Conservation (phyloP, 2,888 invertebrate genomes). For the Dicranocentrus wangi region DNA sequence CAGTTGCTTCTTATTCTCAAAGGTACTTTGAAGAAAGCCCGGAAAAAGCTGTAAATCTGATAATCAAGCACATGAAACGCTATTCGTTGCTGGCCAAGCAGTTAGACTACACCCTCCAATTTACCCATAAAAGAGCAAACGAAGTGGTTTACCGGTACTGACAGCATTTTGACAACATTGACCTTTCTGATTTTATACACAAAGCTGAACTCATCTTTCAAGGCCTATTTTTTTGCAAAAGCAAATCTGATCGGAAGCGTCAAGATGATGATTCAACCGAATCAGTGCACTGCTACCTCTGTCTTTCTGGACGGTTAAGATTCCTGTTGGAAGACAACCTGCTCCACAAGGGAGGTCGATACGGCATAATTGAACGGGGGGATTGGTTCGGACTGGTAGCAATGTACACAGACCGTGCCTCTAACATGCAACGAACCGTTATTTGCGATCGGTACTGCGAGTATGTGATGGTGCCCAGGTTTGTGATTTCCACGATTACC, state of each 20-base stretch:
- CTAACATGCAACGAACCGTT: constrained; percentile 19
- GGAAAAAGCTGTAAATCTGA: not conserved
- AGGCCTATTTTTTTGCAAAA: too few relatives aligned
- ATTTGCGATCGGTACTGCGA: constrained; percentile 49
- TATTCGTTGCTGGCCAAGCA: constrained; percentile 24
- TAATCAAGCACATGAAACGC: not conserved
- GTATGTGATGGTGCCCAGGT: constrained; percentile 26
- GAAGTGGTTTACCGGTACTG: constrained; percentile 44
- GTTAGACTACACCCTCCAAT: constrained; percentile 21
- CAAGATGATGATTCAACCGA: not conserved
- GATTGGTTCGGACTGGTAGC: constrained; percentile 51
- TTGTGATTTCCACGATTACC: constrained; percentile 29
- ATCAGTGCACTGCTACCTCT: constrained; percentile 27
- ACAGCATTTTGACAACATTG: too few relatives aligned
- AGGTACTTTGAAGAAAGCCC: constrained; percentile 31
- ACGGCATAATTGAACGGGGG: constrained; percentile 48
- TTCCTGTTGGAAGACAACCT: not conserved
- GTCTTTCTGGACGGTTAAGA: constrained; percentile 43
- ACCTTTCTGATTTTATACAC: too few relatives aligned
- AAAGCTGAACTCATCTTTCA: too few relatives aligned
- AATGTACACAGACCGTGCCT: constrained; percentile 33
- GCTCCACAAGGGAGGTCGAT: not conserved
- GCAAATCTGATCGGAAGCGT: too few relatives aligned
- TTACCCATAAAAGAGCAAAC: constrained; percentile 20
- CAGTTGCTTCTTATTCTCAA: too few relatives aligned